A percentile compares a stretch with the other conserved stretches of the same genome.
Evolutionary conservation across 2,113 vertebrate genomes (phyloP).

Genomic region (Atractosteus spatula): DNA sequence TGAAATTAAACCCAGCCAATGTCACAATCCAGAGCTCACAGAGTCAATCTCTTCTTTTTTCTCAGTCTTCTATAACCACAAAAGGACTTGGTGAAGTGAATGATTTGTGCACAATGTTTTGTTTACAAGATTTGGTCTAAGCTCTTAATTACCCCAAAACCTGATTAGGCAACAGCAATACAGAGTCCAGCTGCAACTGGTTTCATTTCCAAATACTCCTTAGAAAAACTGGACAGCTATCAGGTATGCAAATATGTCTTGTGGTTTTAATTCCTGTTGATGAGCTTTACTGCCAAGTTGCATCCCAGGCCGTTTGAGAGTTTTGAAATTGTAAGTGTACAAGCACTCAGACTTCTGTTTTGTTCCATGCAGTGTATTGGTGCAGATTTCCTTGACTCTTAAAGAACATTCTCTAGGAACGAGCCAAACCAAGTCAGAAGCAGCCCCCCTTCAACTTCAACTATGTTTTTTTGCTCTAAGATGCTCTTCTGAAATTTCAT

Average conservation of each 20-base stretch:
- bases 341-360: background rate
- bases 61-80: constrained; percentile 21
- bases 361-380: background rate
- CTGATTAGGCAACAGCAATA: constrained; percentile 34
- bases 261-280: constrained; percentile 13
- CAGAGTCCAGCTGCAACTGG: constrained; percentile 34
- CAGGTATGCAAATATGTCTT: constrained; percentile 2
- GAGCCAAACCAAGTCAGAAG: background rate
- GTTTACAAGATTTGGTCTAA: constrained; percentile 47
- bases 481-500: background rate
- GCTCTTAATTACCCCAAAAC: constrained; percentile 44
- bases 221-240: constrained; percentile 9
- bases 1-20: background rate
- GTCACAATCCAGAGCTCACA: background rate
- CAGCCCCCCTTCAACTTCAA: too few species aligned
- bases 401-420: background rate
- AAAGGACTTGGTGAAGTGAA: constrained; percentile 24
- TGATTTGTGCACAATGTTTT: constrained; percentile 39
- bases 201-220: constrained; percentile 19
- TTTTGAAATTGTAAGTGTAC: background rate
- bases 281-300: background rate
- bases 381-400: background rate
- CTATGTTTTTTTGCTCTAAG: background rate
- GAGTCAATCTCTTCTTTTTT: constrained; percentile 1
- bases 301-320: background rate